These are phyloP conservation scores for Brotula barbata DNA, from an alignment of 2,797 vertebrate genomes.

Conservation along the genomic window DNA sequence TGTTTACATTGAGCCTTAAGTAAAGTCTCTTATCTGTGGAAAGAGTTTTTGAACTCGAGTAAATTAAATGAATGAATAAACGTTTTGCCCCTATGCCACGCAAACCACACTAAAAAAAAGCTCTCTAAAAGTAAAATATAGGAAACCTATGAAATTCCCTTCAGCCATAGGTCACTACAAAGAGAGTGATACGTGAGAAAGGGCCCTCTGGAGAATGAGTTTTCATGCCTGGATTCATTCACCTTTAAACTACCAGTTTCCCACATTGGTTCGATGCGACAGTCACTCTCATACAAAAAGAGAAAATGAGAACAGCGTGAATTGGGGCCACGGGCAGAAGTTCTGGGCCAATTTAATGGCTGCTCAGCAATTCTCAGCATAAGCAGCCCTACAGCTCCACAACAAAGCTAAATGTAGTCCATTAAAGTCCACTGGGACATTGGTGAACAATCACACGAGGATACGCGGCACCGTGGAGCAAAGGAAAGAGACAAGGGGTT, in stretches of 20 bases:
- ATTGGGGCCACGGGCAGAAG: slow-evolving; percentile 26
- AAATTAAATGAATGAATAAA: neutral
- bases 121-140: slow-evolving; percentile 1
- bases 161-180: slow-evolving; percentile 9
- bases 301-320: slow-evolving; percentile 18
- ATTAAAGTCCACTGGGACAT: slow-evolving; percentile 18
- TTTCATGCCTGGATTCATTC: slow-evolving; percentile 8
- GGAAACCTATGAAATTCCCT: neutral
- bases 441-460: slow-evolving; percentile 12
- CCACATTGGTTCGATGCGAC: neutral
- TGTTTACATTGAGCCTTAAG: too few relatives aligned
- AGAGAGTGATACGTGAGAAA: neutral
- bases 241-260: neutral
- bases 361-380: slow-evolving; percentile 33
- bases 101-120: neutral
- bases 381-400: slow-evolving; percentile 6
- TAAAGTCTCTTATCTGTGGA: too few relatives aligned
- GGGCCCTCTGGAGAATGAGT: neutral
- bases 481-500: slow-evolving; percentile 13
- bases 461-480: slow-evolving; percentile 15
- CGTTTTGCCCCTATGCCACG: neutral
- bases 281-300: slow-evolving; percentile 10
- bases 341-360: slow-evolving; percentile 39
- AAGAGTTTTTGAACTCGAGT: neutral
- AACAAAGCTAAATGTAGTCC: slow-evolving; percentile 25